Percentiles rank a stretch among this genome's conserved stretches.
These are phyloP conservation scores for Diarsia brunnea DNA, from an alignment of 2,888 invertebrate genomes.

Conservation along the genomic window DNA sequence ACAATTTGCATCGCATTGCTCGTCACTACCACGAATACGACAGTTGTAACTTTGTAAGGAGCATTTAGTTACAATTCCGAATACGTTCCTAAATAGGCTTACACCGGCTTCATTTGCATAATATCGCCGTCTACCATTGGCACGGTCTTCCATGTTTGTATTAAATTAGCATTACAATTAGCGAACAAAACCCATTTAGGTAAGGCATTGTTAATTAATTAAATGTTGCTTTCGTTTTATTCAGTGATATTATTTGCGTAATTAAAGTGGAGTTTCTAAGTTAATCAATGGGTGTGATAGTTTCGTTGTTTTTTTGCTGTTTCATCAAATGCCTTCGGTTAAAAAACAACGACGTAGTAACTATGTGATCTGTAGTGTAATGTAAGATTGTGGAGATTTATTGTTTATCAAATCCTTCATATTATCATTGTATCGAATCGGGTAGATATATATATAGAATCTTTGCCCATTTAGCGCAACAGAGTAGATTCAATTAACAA, in stretches of 20 bases:
- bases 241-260: neutral
- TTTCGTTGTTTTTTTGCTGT: neutral
- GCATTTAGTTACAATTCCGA: conserved; percentile 17
- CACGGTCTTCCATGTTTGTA: conserved; percentile 30
- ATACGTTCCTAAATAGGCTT: conserved; percentile 32
- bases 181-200: conserved; percentile 28
- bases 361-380: neutral
- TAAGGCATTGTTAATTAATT: conserved; percentile 28
- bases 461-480: too few relatives aligned
- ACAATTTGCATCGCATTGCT: conserved; percentile 16
- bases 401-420: neutral
- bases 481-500: too few relatives aligned
- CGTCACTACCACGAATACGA: neutral
- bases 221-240: neutral
- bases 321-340: neutral
- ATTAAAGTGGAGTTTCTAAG: neutral
- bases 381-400: neutral
- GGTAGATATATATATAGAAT: neutral
- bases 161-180: conserved; percentile 54
- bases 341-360: neutral
- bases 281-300: neutral
- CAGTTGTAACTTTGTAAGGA: conserved; percentile 28
- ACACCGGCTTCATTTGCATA: conserved; percentile 40
- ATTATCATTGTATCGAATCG: neutral
- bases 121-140: conserved; percentile 39